Conservation (phyloP, 2,113 vertebrate species). For the Seriola rivoliana region DNA sequence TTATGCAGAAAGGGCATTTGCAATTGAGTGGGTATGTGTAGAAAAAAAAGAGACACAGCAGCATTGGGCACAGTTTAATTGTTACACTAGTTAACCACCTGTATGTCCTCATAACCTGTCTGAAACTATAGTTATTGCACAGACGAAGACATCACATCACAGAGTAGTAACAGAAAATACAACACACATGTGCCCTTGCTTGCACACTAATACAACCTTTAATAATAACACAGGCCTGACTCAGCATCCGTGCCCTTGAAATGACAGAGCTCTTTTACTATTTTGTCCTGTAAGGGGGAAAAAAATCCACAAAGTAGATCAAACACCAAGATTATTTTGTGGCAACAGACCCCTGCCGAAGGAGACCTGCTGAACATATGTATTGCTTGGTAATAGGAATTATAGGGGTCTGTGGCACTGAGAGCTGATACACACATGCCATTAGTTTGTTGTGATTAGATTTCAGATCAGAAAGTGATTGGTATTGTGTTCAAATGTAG, state of each 20-base stretch:
- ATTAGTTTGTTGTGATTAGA: slow-evolving; percentile 10
- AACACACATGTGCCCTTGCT: not conserved
- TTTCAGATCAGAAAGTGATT: slow-evolving; percentile 7
- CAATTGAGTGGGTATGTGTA: slow-evolving; percentile 15
- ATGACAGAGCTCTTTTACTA: slow-evolving; percentile 25
- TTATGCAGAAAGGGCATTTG: slow-evolving; percentile 53
- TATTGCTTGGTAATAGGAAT: not conserved
- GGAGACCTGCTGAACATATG: not conserved
- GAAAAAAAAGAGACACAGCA: not conserved
- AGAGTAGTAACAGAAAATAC: not conserved
- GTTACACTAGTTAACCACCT: slow-evolving; percentile 18
- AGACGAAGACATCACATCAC: not conserved
- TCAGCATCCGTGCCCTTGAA: slow-evolving; percentile 10
- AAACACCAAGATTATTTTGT: not conserved
- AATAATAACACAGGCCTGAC: not conserved
- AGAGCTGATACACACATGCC: not conserved
- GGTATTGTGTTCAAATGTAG: not conserved
- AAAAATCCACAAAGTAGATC: slow-evolving; percentile 8
- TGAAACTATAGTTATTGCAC: slow-evolving; percentile 1
- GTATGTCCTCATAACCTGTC: slow-evolving; percentile 15
- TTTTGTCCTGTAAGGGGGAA: slow-evolving; percentile 5
- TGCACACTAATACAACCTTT: not conserved
- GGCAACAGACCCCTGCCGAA: not conserved
- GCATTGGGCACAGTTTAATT: slow-evolving; percentile 36
- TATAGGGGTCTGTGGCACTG: not conserved